Conservation (phyloP, 2,797 vertebrate species). For the Numenius phaeopus region DNA sequence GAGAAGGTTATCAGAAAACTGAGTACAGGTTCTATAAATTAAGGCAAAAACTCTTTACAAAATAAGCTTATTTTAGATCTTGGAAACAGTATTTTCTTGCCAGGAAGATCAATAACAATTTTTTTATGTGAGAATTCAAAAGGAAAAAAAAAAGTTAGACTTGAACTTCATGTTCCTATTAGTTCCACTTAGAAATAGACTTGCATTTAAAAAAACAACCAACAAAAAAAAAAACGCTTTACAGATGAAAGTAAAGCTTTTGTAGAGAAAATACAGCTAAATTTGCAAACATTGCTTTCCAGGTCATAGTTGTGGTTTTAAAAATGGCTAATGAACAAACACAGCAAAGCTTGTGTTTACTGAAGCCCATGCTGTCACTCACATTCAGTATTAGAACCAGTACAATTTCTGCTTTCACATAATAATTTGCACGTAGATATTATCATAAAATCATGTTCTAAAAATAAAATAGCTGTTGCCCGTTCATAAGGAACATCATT, state of each 20-base stretch:
- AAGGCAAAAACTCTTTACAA: neutral
- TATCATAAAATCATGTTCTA: neutral
- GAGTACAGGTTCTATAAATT: neutral
- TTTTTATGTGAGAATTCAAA: neutral
- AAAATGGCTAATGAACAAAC: neutral
- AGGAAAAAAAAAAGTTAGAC: neutral
- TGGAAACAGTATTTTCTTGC: neutral
- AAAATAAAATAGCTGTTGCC: neutral
- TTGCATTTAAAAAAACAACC: neutral
- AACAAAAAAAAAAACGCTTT: neutral
- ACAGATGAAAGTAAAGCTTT: neutral
- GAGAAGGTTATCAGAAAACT: neutral
- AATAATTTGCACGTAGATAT: neutral
- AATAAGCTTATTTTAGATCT: neutral
- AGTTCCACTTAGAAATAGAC: neutral
- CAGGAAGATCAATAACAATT: neutral
- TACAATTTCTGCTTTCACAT: neutral
- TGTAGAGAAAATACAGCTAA: neutral
- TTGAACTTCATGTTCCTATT: neutral
- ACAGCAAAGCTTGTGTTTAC: neutral
- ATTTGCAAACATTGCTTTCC: neutral
- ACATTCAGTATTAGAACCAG: fast-evolving
- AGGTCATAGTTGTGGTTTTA: neutral
- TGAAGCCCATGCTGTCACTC: neutral
- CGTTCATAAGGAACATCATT: neutral